Evolutionary conservation across 2,113 vertebrate genomes (phyloP), one percentile per base, ranked within the genome.

Genomic region (Synchiropus splendidus): DNA sequence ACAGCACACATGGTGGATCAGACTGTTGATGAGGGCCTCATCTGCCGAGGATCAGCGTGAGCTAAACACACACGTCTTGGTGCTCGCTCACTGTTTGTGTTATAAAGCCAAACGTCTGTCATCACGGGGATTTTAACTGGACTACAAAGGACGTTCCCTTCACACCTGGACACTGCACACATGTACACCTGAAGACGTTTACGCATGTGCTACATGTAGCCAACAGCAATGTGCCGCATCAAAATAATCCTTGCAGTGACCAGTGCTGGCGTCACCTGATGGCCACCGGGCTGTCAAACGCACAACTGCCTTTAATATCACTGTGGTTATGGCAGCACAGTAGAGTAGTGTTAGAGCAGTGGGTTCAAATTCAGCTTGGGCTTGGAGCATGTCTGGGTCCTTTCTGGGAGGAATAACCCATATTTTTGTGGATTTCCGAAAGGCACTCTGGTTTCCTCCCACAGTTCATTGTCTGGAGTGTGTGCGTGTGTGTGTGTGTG

Each of bases 231-330:
- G 50, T 37, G 40, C 43, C 48, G 12, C 70, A 48, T 75, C 78
- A 74, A 63, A 83, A 81, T 62, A 81, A 66, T 56, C 70, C 39
- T 63, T 17, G 32, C 48, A 31, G 52, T 70, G 58, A 58, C 61
- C 67, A 61, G 55, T 11, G 32, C 36, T 9, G 14, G 37, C 11
- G 15, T 59, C 45, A 10, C 36, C 18, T 45, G 48, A 59, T 36
- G 65, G 50, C 42, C 31, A 12, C 42, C 36, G 37, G 21, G 21
- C 38, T 51, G 54, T 46, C 45, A 51, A 37, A 60, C 35, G 33
- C 3, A 18, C n/a, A n/a, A n/a, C n/a, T n/a, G n/a, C n/a, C n/a
- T n/a, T n/a, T n/a, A n/a, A n/a, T n/a, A n/a, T n/a, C n/a, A n/a
- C n/a, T n/a, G n/a, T n/a, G n/a, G n/a, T n/a, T n/a, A n/a, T n/a